These are phyloP conservation scores for Neomonachus schauinslandi DNA, from an alignment of 2,113 vertebrate species.

Conservation along the genomic window DNA sequence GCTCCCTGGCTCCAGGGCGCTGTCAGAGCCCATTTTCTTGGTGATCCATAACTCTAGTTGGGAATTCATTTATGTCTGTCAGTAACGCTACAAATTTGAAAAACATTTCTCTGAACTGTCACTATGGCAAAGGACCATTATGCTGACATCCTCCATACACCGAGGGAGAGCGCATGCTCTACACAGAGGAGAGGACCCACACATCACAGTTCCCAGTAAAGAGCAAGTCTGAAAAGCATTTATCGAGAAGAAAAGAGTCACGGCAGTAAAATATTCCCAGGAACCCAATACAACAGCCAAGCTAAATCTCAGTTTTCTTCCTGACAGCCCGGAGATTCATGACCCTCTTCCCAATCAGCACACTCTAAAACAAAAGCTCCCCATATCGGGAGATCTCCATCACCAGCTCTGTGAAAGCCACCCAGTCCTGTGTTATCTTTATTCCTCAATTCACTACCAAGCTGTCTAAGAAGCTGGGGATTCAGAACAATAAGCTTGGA, in stretches of 20 bases:
- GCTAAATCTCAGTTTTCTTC: slow-evolving; percentile 53
- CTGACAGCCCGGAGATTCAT: slow-evolving; percentile 41
- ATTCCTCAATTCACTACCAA: background rate
- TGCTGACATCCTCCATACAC: background rate
- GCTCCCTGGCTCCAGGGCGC: background rate
- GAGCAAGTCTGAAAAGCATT: slow-evolving; percentile 49
- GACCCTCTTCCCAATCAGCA: background rate
- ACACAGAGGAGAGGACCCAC: slow-evolving; percentile 49
- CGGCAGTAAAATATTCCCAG: slow-evolving; percentile 54
- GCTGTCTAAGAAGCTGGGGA: background rate
- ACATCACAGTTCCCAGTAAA: slow-evolving; percentile 59
- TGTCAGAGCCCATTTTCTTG: slow-evolving; percentile 30
- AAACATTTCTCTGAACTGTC: slow-evolving; percentile 69
- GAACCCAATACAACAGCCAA: slow-evolving; percentile 23
- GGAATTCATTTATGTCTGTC: slow-evolving; percentile 64
- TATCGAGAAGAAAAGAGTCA: slow-evolving; percentile 38
- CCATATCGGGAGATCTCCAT: background rate
- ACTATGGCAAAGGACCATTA: slow-evolving; percentile 60
- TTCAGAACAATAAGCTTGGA: background rate
- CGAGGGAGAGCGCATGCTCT: background rate
- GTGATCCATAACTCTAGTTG: slow-evolving; percentile 55
- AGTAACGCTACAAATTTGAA: slow-evolving; percentile 58
- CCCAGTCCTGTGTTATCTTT: background rate
- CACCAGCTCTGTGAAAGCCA: background rate
- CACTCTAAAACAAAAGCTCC: background rate